Conservation (phyloP, 2,888 invertebrate genomes). For the Tipula helvola region DNA sequence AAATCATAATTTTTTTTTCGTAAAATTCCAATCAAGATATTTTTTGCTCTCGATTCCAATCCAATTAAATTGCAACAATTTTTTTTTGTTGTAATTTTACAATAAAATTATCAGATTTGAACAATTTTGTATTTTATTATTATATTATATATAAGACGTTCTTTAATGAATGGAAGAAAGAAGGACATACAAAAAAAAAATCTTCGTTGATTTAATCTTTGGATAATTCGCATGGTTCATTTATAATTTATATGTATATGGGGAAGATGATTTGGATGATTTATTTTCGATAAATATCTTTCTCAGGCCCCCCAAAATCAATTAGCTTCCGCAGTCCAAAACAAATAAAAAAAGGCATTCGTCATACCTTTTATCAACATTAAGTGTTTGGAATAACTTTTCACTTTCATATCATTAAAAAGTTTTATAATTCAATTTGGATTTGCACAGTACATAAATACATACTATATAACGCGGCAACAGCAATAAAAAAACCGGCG, state of each 20-base stretch:
- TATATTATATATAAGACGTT: not conserved
- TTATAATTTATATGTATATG: no score
- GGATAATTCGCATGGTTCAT: not conserved
- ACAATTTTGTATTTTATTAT: not conserved
- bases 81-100: not conserved
- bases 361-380: not conserved
- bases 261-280: no score
- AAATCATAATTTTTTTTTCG: not conserved
- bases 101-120: not conserved
- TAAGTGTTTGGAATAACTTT: not conserved
- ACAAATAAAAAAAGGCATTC: not conserved
- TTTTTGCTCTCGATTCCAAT: not conserved
- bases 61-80: not conserved
- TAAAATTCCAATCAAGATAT: not conserved
- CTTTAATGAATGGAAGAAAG: not conserved
- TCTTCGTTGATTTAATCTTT: not conserved
- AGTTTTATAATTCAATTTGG: not conserved
- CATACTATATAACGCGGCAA: not conserved
- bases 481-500: not conserved
- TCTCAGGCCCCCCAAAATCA: not conserved
- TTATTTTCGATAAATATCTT: not conserved
- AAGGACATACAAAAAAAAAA: not conserved
- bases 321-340: not conserved
- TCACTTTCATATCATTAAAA: not conserved
- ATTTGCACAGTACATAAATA: not conserved